Evolutionary conservation across 2,113 vertebrate genomes (phyloP), one percentile per base, ranked within the genome.

Genomic region (Peromyscus maniculatus): DNA sequence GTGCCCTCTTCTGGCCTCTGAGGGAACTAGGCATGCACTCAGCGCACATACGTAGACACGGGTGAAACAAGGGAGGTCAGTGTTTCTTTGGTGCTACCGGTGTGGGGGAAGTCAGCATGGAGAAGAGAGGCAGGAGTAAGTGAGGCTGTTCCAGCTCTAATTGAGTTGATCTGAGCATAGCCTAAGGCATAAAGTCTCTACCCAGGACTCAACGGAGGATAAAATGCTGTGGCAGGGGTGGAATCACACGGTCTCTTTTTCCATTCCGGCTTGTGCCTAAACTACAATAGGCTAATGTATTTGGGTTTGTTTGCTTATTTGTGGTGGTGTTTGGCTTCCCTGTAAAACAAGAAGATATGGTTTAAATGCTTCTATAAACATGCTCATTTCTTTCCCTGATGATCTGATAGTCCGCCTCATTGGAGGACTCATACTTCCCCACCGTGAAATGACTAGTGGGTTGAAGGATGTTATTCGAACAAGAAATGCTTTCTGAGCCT

Each of bases 301-400:
- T 87, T 59, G 26, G 55, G 10, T 57, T 91, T 71, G 46, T 91
- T 93, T 87, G 10, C 62, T 95, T 84, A 46, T 64, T 74, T 74
- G 13, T 96, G 78, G 46, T 92, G 21, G 43, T 72, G 43, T 59
- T 84, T 71, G 72, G 36, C 36, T 12, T 19, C n/a, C 28, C 64
- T 12, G 26, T 46, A 74, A 88, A 36, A 15, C 5, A 22, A 72
- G 31, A 22, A 72, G 31, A 66, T 66, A 52, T 89, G 17, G 91
- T 78, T 66, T 67, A 22, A 92, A 83, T 78, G 69, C 7, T 62
- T 96, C 21, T 92, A 59, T 59, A 84, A 96, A 59, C 36, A 39
- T n/a, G n/a, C 33, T 55, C 33, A 26, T 94, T 28, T 46, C 89
- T 97, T 90, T 96, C 92, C 84, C 69, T 28, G n/a, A 78, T 95